Evolutionary conservation across 2,888 invertebrate genomes (phyloP), one percentile per base, ranked within the genome.

Genomic region (Mactromeris polynyma): DNA sequence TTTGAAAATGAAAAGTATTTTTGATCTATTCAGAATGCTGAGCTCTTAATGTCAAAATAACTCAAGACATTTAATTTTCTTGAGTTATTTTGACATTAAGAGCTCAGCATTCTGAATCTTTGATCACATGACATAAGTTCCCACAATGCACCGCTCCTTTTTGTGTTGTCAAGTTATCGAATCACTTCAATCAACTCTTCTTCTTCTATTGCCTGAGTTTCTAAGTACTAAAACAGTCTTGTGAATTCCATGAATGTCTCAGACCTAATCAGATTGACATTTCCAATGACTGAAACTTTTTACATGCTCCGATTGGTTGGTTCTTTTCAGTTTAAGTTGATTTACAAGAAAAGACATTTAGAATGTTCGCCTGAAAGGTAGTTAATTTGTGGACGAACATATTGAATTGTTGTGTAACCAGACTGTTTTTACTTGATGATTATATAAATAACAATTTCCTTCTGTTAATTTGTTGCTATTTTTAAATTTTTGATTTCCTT

Each of bases 201-300:
- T 17, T n/a, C 58, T 64, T 64, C 9, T n/a, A 64, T 64, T 26
- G 58, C n/a, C 58, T 64, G 26, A n/a, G 26, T 64, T 64, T 64
- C 58, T 64, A 64, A 64, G 58, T 64, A 64, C 58, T 26, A 26
- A 9, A 64, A 64, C 58, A 21, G 58, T 26, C 26, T 64, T 64
- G 58, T 26, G 58, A 26, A 51, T 80, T 42, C 51, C 0, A 2
- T 14, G 17, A 46, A 46, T 80, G 80, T 80, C 80, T 80, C 33
- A 21, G 46, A 33, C 31, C n/a, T 80, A 80, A 80, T 80, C 80
- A 80, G n/a, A 51, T 46, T 51, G 80, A 80, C 80, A 80, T 80
- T 80, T 80, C 51, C 80, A 80, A 31, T 31, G 46, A 80, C 46
- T 80, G 46, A 33, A 42, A 40, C 79, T 31, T 31, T 80, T 80